Conservation (phyloP, 1,140 invertebrate species). For the Tetramorium alpestre region DNA sequence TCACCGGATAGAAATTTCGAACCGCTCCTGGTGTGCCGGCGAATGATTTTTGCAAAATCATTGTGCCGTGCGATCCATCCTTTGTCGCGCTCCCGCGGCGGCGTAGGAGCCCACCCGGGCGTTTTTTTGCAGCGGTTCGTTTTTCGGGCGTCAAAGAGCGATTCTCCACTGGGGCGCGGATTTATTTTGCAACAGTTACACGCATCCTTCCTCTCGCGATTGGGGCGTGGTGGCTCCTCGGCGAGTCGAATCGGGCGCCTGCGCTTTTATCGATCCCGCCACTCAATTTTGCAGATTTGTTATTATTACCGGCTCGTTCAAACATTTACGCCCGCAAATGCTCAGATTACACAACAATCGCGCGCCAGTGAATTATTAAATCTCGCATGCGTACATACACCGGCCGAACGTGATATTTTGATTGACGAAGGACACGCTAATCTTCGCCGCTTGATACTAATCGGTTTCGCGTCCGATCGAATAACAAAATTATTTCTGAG, state of each 20-base stretch:
- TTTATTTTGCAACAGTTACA: conserved; percentile 48
- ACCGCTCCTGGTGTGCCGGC: background rate
- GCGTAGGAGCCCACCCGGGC: conserved; percentile 14
- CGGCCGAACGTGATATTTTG: conserved; percentile 7
- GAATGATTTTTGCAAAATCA: conserved; percentile 58
- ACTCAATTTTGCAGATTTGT: conserved; percentile 31
- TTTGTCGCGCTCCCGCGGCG: conserved; percentile 16
- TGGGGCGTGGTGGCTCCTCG: conserved; percentile 49
- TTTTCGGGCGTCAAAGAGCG: conserved; percentile 34
- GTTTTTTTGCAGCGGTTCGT: background rate
- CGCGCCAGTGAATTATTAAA: conserved; percentile 36
- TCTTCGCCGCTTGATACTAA: background rate
- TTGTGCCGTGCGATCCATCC: conserved; percentile 19
- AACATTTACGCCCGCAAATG: conserved; percentile 45
- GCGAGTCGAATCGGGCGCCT: conserved; percentile 30
- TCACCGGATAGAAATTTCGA: conserved; percentile 46
- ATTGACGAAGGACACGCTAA: background rate
- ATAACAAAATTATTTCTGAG: conserved; percentile 5
- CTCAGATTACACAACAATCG: conserved; percentile 48
- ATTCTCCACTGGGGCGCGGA: conserved; percentile 32
- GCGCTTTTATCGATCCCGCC: conserved; percentile 50
- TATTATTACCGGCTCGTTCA: conserved; percentile 29
- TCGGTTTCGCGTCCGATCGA: background rate
- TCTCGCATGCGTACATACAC: background rate
- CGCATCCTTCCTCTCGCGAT: conserved; percentile 23